Percentiles rank a stretch among this genome's conserved stretches.
phyloP scores from a whole-genome alignment of 2,888 invertebrate species.

The Sesia apiformis region DNA sequence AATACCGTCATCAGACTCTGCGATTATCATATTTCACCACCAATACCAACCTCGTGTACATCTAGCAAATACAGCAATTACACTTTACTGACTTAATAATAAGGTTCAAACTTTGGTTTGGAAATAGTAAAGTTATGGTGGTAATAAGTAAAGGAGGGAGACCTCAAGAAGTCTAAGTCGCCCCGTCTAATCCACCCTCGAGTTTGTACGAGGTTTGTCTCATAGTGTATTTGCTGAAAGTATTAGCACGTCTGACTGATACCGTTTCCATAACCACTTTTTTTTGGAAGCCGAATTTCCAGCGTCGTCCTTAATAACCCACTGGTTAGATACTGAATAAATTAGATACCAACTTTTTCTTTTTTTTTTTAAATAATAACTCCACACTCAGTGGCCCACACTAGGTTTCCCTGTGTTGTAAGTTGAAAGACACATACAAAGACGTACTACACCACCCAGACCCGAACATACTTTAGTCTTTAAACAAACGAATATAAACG shows the following conservation, averaged over 20 bases:
- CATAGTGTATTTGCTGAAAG: slow-evolving; percentile 57
- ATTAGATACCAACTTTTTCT: too few species aligned
- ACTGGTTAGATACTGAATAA: too few species aligned
- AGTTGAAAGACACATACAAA: too few species aligned
- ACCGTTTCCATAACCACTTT: background rate
- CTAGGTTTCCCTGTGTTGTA: too few species aligned
- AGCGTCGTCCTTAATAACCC: too few species aligned
- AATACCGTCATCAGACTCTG: slow-evolving; percentile 62
- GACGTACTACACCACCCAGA: too few species aligned
- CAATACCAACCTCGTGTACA: slow-evolving; percentile 4
- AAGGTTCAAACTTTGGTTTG: slow-evolving; percentile 7
- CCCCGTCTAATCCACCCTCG: slow-evolving; percentile 40
- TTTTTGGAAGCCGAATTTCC: too few species aligned
- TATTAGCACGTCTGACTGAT: slow-evolving; percentile 35
- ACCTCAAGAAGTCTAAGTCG: slow-evolving; percentile 51
- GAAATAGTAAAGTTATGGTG: slow-evolving; percentile 16
- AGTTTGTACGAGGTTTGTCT: slow-evolving; percentile 50
- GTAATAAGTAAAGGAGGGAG: slow-evolving; percentile 38
- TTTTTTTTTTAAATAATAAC: too few species aligned
- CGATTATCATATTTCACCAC: slow-evolving; percentile 68
- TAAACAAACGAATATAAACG: too few species aligned
- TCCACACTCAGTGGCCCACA: too few species aligned
- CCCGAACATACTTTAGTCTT: too few species aligned
- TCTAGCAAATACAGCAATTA: slow-evolving; percentile 1
- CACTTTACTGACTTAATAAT: slow-evolving; percentile 4